Evolutionary conservation across 2,888 invertebrate genomes (phyloP), one percentile per base, ranked within the genome.

Genomic region (Dasypolia templi): DNA sequence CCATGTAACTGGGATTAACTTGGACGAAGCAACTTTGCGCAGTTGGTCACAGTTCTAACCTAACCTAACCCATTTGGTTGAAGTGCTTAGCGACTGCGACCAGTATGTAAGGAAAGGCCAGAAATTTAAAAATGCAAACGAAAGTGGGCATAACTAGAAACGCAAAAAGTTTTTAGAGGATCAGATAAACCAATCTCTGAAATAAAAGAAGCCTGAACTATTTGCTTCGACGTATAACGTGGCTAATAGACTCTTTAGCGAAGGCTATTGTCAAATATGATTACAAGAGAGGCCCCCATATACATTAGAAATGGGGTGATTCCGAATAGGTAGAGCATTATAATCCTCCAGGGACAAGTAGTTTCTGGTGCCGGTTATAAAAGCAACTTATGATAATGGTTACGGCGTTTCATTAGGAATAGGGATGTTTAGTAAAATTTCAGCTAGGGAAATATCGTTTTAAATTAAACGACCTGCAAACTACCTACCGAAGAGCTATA

Each of bases 251-350:
- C 70, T 79, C 39, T 19, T 66, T 39, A 64, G 29, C 22, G 29
- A 39, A 58, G 63, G 51, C 75, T 69, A 72, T 75, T 79, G 49
- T 79, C 67, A 72, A 79, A 77, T 70, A 77, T 79, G 61, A 70
- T 81, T 67, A 72, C 62, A 58, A 73, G 69, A 66, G 69, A 78
- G 72, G 61, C 49, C 53, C 58, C 32, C 67, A 61, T 71, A 69
- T 75, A 61, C 77, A 75, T 80, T 56, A 78, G 76, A 75, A 80
- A 70, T 75, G 62, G 78, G 80, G 86, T 75, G 72, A 82, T 86
- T 80, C 64, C 56, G 32, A 74, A 84, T 75, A 75, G 76, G 82
- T 82, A 86, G 79, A 67, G 62, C 65, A 77, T 82, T 80, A 86
- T 74, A 76, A 82, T 73, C 55, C 84, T 74, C 81, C 12, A 14